A percentile compares a stretch with the other conserved stretches of the same genome.
Conservation (phyloP, 2,888 invertebrate genomes). For the Barypeithes pellucidus region DNA sequence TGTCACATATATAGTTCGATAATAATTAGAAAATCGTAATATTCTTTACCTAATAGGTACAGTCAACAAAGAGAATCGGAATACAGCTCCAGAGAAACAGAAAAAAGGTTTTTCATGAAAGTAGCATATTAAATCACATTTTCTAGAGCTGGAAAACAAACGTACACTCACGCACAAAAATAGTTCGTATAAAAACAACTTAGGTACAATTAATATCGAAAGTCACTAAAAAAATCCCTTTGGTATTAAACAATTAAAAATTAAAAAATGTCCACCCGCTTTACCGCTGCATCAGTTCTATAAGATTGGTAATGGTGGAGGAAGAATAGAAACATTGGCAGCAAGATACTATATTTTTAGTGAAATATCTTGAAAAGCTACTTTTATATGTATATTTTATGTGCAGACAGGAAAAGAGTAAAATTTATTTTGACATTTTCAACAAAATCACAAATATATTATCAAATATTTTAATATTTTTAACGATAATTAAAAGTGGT, state of each 20-base stretch:
- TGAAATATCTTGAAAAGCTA: too few relatives aligned
- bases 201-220: conserved; percentile 21
- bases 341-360: background rate
- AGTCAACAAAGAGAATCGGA: conserved; percentile 11
- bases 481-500: too few relatives aligned
- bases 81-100: conserved; percentile 1
- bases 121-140: conserved; percentile 15
- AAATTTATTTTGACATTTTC: too few relatives aligned
- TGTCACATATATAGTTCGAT: conserved; percentile 35
- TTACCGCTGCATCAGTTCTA: conserved; percentile 31
- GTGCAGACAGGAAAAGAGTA: too few relatives aligned
- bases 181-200: conserved; percentile 30
- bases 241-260: conserved; percentile 27
- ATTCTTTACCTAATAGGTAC: background rate
- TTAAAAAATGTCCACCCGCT: conserved; percentile 45
- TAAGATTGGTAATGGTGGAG: background rate
- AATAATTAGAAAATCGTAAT: conserved; percentile 5
- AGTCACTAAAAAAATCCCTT: conserved; percentile 31
- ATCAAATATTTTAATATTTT: too few relatives aligned
- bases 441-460: too few relatives aligned
- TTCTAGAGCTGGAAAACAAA: conserved; percentile 10
- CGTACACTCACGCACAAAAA: conserved; percentile 37
- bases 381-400: too few relatives aligned
- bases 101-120: conserved; percentile 11
- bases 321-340: conserved; percentile 13